Conservation (phyloP, 1,140 invertebrate genomes). For the Monochamus saltuarius region DNA sequence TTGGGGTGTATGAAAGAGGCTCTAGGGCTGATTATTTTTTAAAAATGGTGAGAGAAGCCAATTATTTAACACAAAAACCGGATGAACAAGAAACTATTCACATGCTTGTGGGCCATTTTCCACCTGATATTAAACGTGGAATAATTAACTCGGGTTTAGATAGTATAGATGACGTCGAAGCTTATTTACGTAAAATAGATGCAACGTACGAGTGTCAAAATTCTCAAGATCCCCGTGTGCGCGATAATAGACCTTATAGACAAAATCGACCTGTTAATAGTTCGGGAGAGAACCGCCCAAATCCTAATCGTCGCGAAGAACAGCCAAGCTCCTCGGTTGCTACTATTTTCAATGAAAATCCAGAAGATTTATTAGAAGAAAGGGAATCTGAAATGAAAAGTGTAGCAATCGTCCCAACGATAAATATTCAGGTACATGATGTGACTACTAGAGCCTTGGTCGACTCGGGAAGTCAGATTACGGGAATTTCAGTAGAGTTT, state of each 20-base stretch:
- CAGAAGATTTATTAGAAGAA: neutral
- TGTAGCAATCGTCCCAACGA: neutral
- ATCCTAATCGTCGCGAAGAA: neutral
- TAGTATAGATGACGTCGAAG: neutral
- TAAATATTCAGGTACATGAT: neutral
- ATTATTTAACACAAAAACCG: constrained; percentile 16
- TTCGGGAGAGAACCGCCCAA: neutral
- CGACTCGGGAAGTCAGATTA: constrained; percentile 39
- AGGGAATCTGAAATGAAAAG: neutral
- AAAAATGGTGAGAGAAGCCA: constrained; percentile 5
- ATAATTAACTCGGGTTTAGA: constrained; percentile 1
- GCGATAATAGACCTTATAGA: neutral
- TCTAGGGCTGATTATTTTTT: constrained; percentile 12
- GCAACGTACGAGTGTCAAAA: neutral
- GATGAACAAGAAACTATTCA: constrained; percentile 9
- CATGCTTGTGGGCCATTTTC: constrained; percentile 13
- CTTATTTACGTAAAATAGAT: constrained; percentile 1
- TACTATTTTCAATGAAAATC: constrained; percentile 7
- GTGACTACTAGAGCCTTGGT: constrained; percentile 1
- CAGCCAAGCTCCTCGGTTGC: neutral
- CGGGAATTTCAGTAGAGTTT: constrained; percentile 34
- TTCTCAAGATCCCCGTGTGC: neutral
- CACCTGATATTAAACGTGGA: neutral
- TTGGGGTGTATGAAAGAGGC: constrained; percentile 8
- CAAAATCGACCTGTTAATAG: neutral